phyloP scores from a whole-genome alignment of 1,140 invertebrate species.

The Arctopsyche grandis region DNA sequence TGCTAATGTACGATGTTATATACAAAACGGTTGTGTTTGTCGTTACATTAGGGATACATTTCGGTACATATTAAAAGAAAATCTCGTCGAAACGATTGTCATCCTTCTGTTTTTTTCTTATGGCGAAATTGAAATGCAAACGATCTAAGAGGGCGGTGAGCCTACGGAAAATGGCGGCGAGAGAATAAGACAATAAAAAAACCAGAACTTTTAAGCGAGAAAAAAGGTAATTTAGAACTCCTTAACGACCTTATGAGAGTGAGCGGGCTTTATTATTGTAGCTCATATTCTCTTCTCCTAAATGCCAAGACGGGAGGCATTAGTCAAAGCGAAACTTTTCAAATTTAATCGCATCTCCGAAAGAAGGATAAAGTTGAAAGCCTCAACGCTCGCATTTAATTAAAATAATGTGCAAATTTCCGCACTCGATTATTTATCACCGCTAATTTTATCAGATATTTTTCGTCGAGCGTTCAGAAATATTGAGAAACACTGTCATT shows the following conservation, averaged over 20 bases:
- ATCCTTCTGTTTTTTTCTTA: slow-evolving; percentile 18
- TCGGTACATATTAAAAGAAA: neutral
- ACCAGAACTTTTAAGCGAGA: slow-evolving; percentile 43
- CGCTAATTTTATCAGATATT: neutral
- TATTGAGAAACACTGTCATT: no score
- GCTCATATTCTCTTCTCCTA: slow-evolving; percentile 26
- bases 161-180: slow-evolving; percentile 6
- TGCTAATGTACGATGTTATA: neutral
- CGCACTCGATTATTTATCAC: neutral
- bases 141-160: slow-evolving; percentile 31
- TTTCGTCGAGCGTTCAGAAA: no score
- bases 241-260: slow-evolving; percentile 39
- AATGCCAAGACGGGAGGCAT: slow-evolving; percentile 17
- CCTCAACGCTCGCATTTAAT: neutral
- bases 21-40: neutral
- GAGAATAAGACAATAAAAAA: slow-evolving; percentile 46
- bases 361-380: slow-evolving; percentile 17
- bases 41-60: no score
- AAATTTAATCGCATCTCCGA: slow-evolving; percentile 32
- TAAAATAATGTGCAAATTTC: neutral
- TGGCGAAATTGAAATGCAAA: slow-evolving; percentile 43
- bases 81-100: slow-evolving; percentile 11
- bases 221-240: slow-evolving; percentile 44
- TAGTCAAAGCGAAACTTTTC: slow-evolving; percentile 41
- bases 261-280: slow-evolving; percentile 43